Percentiles rank a stretch among this genome's conserved stretches.
Evolutionary conservation across 2,797 vertebrate species (phyloP).

Genomic region (Enoplosus armatus): DNA sequence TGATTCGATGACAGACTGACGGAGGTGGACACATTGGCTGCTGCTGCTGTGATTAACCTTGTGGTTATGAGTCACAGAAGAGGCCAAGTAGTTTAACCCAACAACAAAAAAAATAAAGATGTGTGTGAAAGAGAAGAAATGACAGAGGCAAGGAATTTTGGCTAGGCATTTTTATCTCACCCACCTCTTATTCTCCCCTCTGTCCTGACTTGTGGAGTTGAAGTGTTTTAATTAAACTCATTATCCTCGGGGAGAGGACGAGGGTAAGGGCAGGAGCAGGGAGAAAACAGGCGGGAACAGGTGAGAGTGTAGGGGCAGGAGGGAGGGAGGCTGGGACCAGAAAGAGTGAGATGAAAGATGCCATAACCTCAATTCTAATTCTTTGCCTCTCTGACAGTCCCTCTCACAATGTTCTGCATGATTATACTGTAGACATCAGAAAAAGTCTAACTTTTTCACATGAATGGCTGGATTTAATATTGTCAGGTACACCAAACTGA

Average conservation of each 20-base stretch:
- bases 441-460: not conserved
- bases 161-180: slow-evolving; percentile 37
- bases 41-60: slow-evolving; percentile 63
- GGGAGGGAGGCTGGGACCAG: slow-evolving; percentile 9
- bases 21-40: slow-evolving; percentile 21
- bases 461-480: not conserved
- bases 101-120: slow-evolving; percentile 14
- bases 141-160: slow-evolving; percentile 25
- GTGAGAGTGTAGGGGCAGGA: slow-evolving; percentile 13
- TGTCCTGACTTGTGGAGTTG: slow-evolving; percentile 42
- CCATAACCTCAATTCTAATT: slow-evolving; percentile 12
- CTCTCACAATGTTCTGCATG: not conserved
- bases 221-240: slow-evolving; percentile 71
- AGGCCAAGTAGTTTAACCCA: slow-evolving; percentile 55
- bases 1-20: slow-evolving; percentile 41
- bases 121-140: slow-evolving; percentile 8
- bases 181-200: slow-evolving; percentile 24
- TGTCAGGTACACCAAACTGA: not conserved
- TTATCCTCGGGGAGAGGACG: slow-evolving; percentile 46
- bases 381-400: not conserved
- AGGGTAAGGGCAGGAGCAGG: slow-evolving; percentile 22
- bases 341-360: slow-evolving; percentile 16
- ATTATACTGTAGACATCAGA: not conserved
- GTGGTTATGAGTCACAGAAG: slow-evolving; percentile 53
- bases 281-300: slow-evolving; percentile 32